A percentile compares a stretch with the other conserved stretches of the same genome.
Conservation (phyloP, 2,888 invertebrate species). For the Thera britannica region DNA sequence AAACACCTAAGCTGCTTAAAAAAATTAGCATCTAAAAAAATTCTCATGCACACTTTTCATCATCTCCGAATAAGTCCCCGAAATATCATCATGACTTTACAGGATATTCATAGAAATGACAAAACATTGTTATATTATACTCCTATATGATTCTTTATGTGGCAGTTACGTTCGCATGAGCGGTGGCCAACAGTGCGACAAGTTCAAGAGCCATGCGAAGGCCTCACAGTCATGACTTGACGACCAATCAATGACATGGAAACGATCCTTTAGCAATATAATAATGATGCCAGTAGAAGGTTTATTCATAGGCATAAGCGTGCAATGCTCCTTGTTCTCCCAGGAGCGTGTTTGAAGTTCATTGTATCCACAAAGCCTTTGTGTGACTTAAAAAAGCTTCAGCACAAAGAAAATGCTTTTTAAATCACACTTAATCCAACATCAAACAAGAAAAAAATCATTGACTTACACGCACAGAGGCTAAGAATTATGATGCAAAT, state of each 20-base stretch:
- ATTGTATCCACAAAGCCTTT: background rate
- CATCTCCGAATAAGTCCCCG: too few species aligned
- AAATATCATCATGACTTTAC: background rate
- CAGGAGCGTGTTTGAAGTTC: background rate
- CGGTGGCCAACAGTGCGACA: background rate
- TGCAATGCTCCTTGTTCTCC: too few species aligned
- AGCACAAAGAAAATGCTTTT: constrained; percentile 1
- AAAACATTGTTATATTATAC: background rate
- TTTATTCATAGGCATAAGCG: too few species aligned
- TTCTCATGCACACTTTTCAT: background rate
- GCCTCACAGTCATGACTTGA: background rate
- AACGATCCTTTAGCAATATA: too few species aligned
- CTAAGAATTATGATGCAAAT: background rate
- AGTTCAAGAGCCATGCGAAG: background rate
- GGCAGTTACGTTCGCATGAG: background rate
- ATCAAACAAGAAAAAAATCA: background rate
- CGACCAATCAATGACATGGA: background rate
- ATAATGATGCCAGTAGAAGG: too few species aligned
- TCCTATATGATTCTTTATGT: background rate
- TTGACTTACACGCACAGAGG: background rate
- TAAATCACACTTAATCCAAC: background rate
- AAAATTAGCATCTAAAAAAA: too few species aligned
- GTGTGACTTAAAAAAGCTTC: background rate
- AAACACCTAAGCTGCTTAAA: background rate
- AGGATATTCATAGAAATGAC: background rate